These are phyloP conservation scores for Agrilus biguttatus DNA, from an alignment of 2,888 invertebrate species.

Conservation along the genomic window DNA sequence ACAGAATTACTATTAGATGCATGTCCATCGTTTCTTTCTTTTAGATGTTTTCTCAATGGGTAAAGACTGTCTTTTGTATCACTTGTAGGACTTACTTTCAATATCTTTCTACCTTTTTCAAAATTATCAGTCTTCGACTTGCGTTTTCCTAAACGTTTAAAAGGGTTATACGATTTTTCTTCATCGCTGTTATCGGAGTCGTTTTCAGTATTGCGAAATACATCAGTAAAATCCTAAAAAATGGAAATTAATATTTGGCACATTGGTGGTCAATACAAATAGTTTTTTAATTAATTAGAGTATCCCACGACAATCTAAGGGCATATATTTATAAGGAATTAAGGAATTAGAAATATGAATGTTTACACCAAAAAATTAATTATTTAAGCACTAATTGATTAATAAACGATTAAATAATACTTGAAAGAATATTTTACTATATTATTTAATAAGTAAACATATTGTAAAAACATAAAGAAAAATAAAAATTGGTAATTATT, in stretches of 20 bases:
- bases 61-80: slow-evolving; percentile 11
- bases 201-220: slow-evolving; percentile 1
- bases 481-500: too few species aligned
- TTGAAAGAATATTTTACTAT: too few species aligned
- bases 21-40: not conserved
- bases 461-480: too few species aligned
- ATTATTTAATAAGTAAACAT: too few species aligned
- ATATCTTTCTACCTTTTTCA: not conserved
- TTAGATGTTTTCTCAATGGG: slow-evolving; percentile 12
- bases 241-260: not conserved
- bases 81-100: not conserved
- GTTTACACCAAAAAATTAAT: too few species aligned
- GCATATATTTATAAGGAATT: too few species aligned
- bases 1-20: not conserved
- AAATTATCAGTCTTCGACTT: slow-evolving; percentile 4
- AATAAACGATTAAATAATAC: too few species aligned
- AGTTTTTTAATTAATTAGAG: too few species aligned
- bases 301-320: too few species aligned
- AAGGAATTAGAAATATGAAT: too few species aligned
- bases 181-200: slow-evolving; percentile 4
- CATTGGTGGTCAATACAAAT: not conserved
- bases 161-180: slow-evolving; percentile 1
- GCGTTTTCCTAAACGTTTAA: slow-evolving; percentile 5
- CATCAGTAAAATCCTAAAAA: slow-evolving; percentile 1
- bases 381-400: too few species aligned